phyloP scores from a whole-genome alignment of 1,140 invertebrate species.

The Nebria ingens region DNA sequence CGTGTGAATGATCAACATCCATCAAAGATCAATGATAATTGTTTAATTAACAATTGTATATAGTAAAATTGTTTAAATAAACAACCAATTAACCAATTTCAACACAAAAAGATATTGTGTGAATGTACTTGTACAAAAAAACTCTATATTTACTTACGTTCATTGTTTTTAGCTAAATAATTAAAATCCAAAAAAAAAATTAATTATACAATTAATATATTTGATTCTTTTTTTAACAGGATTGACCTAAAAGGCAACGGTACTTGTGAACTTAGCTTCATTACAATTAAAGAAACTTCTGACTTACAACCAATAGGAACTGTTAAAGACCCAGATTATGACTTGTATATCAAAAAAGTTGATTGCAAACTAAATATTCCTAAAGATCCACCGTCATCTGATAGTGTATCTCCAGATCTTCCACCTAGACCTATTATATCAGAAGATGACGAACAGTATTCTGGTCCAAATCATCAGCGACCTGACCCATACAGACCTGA shows the following conservation, averaged over 20 bases:
- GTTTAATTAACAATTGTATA: neutral
- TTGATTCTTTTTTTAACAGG: constrained; percentile 28
- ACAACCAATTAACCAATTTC: neutral
- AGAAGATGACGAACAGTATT: too few species aligned
- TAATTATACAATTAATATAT: neutral
- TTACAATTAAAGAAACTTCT: constrained; percentile 32
- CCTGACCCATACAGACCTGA: too few species aligned
- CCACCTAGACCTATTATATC: too few species aligned
- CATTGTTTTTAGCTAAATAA: neutral
- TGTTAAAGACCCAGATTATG: constrained; percentile 45
- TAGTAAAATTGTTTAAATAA: neutral
- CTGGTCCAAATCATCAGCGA: too few species aligned
- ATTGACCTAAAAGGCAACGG: constrained; percentile 49
- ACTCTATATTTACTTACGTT: too few species aligned
- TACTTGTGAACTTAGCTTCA: constrained; percentile 43
- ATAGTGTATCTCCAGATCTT: too few species aligned
- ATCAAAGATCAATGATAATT: neutral
- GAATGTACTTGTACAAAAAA: neutral
- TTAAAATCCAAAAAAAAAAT: neutral
- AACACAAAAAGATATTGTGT: neutral
- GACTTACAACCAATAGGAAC: constrained; percentile 34
- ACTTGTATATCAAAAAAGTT: constrained; percentile 45
- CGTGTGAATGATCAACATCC: neutral
- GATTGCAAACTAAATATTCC: constrained; percentile 35
- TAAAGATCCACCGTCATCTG: constrained; percentile 11